Base-by-base conservation (phyloP, 1,140 invertebrate species). In the Grapholita molesta region DNA sequence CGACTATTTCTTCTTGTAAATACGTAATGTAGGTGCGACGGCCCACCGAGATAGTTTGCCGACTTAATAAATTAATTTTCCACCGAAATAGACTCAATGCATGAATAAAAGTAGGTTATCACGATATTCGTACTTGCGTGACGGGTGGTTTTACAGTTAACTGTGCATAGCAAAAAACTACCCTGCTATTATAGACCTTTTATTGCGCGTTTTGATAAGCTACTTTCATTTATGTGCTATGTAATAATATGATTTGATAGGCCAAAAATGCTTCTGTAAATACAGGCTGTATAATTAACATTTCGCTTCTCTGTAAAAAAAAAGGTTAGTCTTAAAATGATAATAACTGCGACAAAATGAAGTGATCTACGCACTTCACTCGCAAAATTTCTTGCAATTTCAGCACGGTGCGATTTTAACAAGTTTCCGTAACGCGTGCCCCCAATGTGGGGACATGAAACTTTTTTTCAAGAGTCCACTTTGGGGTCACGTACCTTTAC, bases 191-290 rank as follows among this genome's bases (percentile, higher is more conserved):
- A 21, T 48, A 48, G 24, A 32, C 15, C 15, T 28, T 68, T 68
- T 53, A 48, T 48, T 6, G 35, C 35, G 35, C n/a, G 35, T 12
- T 11, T 38, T 9, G n/a, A 38, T 38, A 48, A 21, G 15, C 24
- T 53, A 42, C 42, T 72, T 70, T 67, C 57, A 53, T 70, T 66
- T 67, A 69, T 78, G 64, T 70, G 72, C 87, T 83, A 88, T 85
- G 85, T 84, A 86, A 77, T 84, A 82, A 71, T 85, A 82, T 76
- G 78, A 83, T 78, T 80, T 85, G 79, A 82, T 70, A 83, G 81
- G 85, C 88, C 88, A 90, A 90, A 90, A 84, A 88, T 38, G 88
- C 88, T 89, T 48, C 87, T 89, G 88, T 89, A 86, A 53, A 86
- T 86, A 84, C 72, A 30, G 76, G 77, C 78, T 80, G 18, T 18